Base-by-base conservation (phyloP, 1,140 invertebrate species). In the Bombus ignitus region DNA sequence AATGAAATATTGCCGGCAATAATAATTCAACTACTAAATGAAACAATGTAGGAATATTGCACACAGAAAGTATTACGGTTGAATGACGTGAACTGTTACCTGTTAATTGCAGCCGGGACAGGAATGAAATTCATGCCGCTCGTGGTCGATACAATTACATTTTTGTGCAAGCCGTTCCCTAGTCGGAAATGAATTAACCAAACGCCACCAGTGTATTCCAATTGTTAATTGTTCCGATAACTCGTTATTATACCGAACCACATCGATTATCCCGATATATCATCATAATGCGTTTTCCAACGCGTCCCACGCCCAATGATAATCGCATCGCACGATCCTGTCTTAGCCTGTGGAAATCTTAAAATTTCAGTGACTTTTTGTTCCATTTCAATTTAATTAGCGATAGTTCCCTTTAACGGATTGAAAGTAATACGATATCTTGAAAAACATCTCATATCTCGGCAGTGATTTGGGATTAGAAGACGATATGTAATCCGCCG, bases 111-210 rank as follows among this genome's bases (percentile, higher is more conserved):
- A 25, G 35, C 3, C 22, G 8, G 8, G 9, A 1, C 10, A 25
- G 0, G 10, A 65, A 37, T 2, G 10, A 35, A 37, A 80, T 32
- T 25, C 22, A 22, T 53, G 2, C 28, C 9, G 4, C 15, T 53
- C 25, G 25, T 9, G 1, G n/a, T 12, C 71, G 68, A 62, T 32
- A 10, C 22, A 13, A 25, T 71, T 22, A 28, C 47, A 70, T 53
- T 72, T 62, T 35, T 71, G 47, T 18, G 2, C 25, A 35, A 12
- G 12, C 4, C 25, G 13, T 2, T 25, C 8, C 37, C 9, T 35
- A 9, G 15, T 35, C 9, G 42, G 32, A 37, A 53, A 83, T 83
- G 53, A 83, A 83, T 83, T 83, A 76, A 76, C 35, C 53, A n/a
- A 65, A 47, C 28, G 15, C 37, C 12, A 9, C 5, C 13, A 57